Evolutionary conservation across 2,113 vertebrate species (phyloP), one percentile per base, ranked within the genome.

Genomic region (Notarius quadriscutis): DNA sequence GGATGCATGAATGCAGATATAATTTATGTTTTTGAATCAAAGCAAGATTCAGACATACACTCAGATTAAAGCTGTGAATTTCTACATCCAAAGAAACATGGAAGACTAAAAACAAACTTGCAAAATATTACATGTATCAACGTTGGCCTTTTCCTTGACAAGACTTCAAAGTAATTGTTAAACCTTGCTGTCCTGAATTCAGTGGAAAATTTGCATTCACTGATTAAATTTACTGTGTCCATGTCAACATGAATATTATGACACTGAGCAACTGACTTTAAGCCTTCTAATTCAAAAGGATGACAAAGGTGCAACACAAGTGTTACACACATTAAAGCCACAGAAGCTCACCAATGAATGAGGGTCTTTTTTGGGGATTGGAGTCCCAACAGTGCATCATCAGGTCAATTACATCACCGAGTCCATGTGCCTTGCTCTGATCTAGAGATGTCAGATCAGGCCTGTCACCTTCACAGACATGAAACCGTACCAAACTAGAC

Each of bases 381-480:
- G 8, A 0, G 0, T 84, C 7, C 95, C 95, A 96, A 85, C 95
- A 94, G 22, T 2, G 50, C 51, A 55, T 1, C 92, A 96, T 95
- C 41, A 95, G 93, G 0, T 87, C 20, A 1, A 78, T 83, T 17
- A 95, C 65, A 0, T 62, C 18, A 0, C 7, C 25, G 78, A 94
- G 30, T 0, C 92, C 93, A 0, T 57, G 62, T 10, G 80, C 83
- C 84, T 71, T 22, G 1, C 0, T 14, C 14, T 2, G 18, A 75
- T 91, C 84, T 75, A 95, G 77, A 34, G 84, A 75, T 0, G 79
- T 71, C 88, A 94, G 84, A 1, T 89, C 89, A 2, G 95, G 95
- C 41, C 95, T 91, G 85, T 95, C 93, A 2, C 95, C 95, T 57
- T n/a, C 7, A 0, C 92, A 92, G 82, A 96, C 91, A 0, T 91